Base-by-base conservation (phyloP, 1,140 invertebrate genomes). In the Hycleus cichorii region DNA sequence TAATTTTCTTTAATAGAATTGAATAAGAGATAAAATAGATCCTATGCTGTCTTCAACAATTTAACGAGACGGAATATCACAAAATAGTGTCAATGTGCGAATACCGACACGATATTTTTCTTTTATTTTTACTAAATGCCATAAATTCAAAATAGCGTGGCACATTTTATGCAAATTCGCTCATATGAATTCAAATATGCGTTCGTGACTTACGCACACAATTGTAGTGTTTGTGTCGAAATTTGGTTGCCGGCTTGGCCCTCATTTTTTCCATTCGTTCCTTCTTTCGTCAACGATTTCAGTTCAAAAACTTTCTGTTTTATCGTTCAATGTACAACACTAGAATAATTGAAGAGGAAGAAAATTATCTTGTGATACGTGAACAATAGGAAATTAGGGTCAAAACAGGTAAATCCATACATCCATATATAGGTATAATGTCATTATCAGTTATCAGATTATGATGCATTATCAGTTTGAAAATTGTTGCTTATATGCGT, bases 161-260 rank as follows among this genome's bases (percentile, higher is more conserved):
- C 44, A 53, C 49, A 61, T 54, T 62, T 62, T 62, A 62, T 62
- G 60, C 55, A 58, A 62, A 62, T 62, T 60, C 56, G 46, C 56
- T 62, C 51, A 54, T 58, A 62, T 57, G 53, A 61, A 62, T 62
- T 62, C 60, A 62, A 58, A 53, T 58, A 62, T 62, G 60, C 56
- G 53, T 62, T 62, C 55, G 60, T 58, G 60, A 58, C 60, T 52
- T 62, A 62, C 60, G 56, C 60, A 62, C 50, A 47, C 18, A 39
- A 39, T 39, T 11, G 10, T 39, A 40, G 4, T 49, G 26, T 32
- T 49, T 12, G 7, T 32, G 11, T 11, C n/a, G 9, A 18, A 50
- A 50, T 50, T 38, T 18, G 3, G 11, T 18, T 18, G 9, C 11
- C 39, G n/a, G 48, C 39, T 8, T 6, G 38, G 24, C 39, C 12